These are phyloP conservation scores for Agelastica alni DNA, from an alignment of 2,888 invertebrate species.

Conservation along the genomic window DNA sequence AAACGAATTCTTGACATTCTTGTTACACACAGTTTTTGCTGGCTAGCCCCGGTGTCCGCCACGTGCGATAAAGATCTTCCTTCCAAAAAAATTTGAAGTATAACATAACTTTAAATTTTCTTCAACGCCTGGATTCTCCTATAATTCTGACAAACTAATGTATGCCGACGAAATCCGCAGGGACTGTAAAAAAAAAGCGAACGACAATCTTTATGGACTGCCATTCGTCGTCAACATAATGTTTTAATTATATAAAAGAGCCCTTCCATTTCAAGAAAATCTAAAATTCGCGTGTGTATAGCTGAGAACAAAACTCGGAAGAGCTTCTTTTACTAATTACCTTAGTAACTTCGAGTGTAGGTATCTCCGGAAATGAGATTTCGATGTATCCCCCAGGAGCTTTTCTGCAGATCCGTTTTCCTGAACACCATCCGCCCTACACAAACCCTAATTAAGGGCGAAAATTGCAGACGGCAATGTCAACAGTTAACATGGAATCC, in stretches of 20 bases:
- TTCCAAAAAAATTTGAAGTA: too few species aligned
- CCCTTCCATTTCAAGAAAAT: conserved; percentile 18
- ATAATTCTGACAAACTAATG: too few species aligned
- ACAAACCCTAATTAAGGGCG: conserved; percentile 35
- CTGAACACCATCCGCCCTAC: conserved; percentile 7
- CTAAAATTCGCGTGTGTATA: conserved; percentile 18
- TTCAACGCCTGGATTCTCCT: too few species aligned
- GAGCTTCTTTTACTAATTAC: conserved; percentile 36
- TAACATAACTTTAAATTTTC: too few species aligned
- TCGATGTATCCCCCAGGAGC: conserved; percentile 58
- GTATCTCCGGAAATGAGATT: conserved; percentile 57
- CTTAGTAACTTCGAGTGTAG: conserved; percentile 38
- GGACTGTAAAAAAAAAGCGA: too few species aligned
- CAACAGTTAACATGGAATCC: conserved; percentile 57
- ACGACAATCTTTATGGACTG: neutral
- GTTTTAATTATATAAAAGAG: conserved; percentile 34
- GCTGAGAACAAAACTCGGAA: conserved; percentile 38
- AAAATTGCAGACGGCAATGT: conserved; percentile 43
- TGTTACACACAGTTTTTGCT: too few species aligned
- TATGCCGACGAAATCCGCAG: too few species aligned
- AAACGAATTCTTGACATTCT: too few species aligned
- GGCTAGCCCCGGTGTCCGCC: too few species aligned
- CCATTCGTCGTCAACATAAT: conserved; percentile 27
- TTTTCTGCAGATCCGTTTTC: conserved; percentile 33
- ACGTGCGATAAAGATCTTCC: too few species aligned